Conservation (phyloP, 2,797 vertebrate genomes). For the Megaceryle alcyon region DNA sequence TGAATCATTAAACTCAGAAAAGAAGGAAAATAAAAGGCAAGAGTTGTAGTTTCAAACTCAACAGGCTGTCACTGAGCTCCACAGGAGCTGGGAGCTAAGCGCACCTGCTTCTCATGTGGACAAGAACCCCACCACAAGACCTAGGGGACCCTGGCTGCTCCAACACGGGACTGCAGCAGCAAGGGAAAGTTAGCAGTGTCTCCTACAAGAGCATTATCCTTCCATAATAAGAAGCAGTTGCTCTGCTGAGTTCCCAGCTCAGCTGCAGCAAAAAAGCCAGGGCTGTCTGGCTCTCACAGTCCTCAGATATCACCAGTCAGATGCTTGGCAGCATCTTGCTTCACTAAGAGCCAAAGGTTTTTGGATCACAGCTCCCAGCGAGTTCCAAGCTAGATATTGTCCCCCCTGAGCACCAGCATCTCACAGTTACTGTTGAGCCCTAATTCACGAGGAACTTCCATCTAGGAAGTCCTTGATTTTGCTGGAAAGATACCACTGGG, state of each 20-base stretch:
- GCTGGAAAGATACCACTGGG: neutral
- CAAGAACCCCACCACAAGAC: neutral
- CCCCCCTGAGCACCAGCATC: neutral
- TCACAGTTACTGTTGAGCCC: neutral
- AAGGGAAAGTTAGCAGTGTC: neutral
- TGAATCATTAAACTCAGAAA: neutral
- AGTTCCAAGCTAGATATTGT: neutral
- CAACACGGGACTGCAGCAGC: neutral
- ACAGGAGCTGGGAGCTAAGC: neutral
- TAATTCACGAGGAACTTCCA: neutral
- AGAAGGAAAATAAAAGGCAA: neutral
- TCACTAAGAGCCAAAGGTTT: neutral
- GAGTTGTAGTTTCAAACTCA: neutral
- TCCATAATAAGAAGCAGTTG: neutral
- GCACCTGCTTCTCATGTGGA: neutral
- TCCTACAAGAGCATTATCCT: neutral
- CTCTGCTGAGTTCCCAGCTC: neutral
- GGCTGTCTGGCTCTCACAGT: neutral
- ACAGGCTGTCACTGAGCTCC: neutral
- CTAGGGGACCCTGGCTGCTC: neutral
- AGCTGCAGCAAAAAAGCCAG: neutral
- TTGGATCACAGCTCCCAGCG: neutral
- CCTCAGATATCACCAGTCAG: accelerated
- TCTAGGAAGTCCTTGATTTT: neutral
- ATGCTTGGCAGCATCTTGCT: neutral